Conservation (phyloP, 2,113 vertebrate species). For the Campylomormyrus tamandua region DNA sequence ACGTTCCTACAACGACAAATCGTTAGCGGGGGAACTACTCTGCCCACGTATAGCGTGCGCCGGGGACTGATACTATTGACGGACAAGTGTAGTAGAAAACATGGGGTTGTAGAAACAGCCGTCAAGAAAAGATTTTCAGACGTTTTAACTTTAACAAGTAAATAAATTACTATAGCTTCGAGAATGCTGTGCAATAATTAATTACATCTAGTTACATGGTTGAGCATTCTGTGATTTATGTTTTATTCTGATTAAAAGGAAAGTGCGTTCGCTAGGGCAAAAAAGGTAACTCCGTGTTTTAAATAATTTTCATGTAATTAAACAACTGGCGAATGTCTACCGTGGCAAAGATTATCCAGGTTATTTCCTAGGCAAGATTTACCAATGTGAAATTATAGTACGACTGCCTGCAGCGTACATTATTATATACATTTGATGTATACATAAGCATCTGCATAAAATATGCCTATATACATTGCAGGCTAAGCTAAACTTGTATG, state of each 20-base stretch:
- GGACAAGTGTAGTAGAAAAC: background rate
- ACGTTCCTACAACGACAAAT: background rate
- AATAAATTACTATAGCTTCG: background rate
- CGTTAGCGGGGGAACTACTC: slow-evolving; percentile 4
- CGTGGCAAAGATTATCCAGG: background rate
- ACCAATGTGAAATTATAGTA: background rate
- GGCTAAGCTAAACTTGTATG: background rate
- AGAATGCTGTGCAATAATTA: background rate
- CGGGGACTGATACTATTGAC: slow-evolving; percentile 9
- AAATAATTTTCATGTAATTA: background rate
- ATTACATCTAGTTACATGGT: background rate
- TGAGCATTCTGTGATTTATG: background rate
- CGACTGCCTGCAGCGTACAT: background rate
- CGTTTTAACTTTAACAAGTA: background rate
- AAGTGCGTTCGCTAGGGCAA: background rate
- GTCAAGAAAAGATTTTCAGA: background rate
- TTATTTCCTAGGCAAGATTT: background rate
- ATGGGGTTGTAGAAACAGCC: background rate
- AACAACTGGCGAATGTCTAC: background rate
- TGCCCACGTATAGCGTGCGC: background rate
- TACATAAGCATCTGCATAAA: background rate
- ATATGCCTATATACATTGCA: background rate
- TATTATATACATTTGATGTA: background rate
- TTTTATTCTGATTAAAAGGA: background rate
- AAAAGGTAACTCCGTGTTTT: background rate